Evolutionary conservation across 1,140 invertebrate species (phyloP), one percentile per base, ranked within the genome.

Genomic region (Ditylenchus dipsaci): DNA sequence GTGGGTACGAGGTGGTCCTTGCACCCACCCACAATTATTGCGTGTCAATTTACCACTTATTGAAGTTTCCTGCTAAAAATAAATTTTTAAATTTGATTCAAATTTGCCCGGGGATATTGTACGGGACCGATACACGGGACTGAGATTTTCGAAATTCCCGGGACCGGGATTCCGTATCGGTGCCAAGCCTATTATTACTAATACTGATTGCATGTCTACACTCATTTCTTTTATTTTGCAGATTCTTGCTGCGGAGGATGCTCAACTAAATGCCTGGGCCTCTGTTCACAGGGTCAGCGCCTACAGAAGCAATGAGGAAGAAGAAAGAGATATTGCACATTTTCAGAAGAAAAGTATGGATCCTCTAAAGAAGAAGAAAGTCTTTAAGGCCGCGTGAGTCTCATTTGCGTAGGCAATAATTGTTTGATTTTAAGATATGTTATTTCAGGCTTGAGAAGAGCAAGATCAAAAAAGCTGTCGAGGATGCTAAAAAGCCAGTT

Each of bases 211-310:
- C 33, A 38, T 3, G 33, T 5, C 33, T 5, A 38, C 33, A 38
- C 33, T 38, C 3, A 38, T 5, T 38, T 38, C 11, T 5, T 38
- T 38, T 5, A 38, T 5, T 85, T 70, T 86, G 58, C 79, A 93
- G 90, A 92, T 98, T 82, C 85, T 97, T 68, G 84, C 88, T 77
- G 91, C 92, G 43, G 89, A 92, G 81, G 93, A 96, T 80, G 90
- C 88, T 78, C 93, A 97, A 85, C 85, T 98, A 3, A 97, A 97
- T 80, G 88, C 88, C 72, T 97, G 95, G 95, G 91, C 89, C 78
- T 91, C 93, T 0, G 83, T 97, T 1, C 95, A 93, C 84, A 94
- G 91, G 85, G 89, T 91, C 11, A 86, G 89, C n/a, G 89, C 90
- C 80, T 88, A 90, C 74, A 87, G 83, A 56, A 87, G 89, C 0